These are phyloP conservation scores for Passer domesticus DNA, from an alignment of 2,113 vertebrate genomes.

Conservation along the genomic window DNA sequence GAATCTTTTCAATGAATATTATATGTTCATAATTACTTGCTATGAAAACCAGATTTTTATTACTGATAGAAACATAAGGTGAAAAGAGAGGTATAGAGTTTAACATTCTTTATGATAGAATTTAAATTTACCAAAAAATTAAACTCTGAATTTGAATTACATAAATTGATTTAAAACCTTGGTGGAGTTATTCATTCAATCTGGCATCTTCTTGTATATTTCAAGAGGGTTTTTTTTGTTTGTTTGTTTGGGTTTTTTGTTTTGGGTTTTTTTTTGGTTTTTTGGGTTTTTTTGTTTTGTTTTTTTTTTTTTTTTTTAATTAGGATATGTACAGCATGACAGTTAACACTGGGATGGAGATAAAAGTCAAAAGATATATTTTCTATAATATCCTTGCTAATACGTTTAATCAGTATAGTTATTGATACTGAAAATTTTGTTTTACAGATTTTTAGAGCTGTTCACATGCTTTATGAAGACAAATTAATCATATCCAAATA, in stretches of 20 bases:
- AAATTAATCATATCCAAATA: not conserved
- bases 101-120: not conserved
- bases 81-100: not conserved
- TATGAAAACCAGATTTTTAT: not conserved
- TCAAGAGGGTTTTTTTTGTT: not conserved
- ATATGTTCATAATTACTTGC: not conserved
- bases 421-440: not conserved
- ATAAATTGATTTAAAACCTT: not conserved
- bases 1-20: not conserved
- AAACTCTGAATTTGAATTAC: not conserved
- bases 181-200: not conserved
- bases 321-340: fast-evolving
- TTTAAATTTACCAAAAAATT: not conserved
- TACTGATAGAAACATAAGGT: not conserved
- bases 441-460: not conserved
- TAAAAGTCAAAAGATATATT: not conserved
- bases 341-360: fast-evolving
- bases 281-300: not conserved
- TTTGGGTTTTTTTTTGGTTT: not conserved
- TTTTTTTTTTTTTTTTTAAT: not conserved
- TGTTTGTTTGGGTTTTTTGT: no score
- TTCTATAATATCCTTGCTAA: not conserved
- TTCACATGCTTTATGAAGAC: not conserved
- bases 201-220: not conserved
- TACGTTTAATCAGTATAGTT: not conserved